These are phyloP conservation scores for Acrossocheilus wenchowensis DNA, from an alignment of 2,797 vertebrate genomes.

Conservation along the genomic window DNA sequence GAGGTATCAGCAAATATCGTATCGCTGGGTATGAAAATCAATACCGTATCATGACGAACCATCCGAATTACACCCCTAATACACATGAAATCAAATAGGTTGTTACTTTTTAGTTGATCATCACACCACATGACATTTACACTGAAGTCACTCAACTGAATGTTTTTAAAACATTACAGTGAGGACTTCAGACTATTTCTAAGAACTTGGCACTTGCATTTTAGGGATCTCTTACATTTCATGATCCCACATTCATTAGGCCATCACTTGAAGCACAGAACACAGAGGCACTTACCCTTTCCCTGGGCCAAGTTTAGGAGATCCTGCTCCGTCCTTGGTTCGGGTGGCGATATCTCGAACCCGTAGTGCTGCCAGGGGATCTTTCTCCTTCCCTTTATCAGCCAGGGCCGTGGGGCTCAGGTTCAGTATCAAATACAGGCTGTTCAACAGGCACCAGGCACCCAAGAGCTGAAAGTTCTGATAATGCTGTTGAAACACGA, in stretches of 20 bases:
- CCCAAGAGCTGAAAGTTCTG: constrained; percentile 99
- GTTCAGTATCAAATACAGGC: constrained; percentile 96
- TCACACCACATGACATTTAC: no score
- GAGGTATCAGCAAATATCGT: no score
- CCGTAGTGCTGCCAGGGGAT: constrained; percentile 93
- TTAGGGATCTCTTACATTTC: not conserved
- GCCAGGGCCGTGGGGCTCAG: constrained; percentile 96
- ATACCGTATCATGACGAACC: no score
- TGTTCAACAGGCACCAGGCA: constrained; percentile 97
- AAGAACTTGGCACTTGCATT: not conserved
- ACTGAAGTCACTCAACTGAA: no score
- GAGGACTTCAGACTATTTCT: not conserved
- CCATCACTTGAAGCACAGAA: not conserved
- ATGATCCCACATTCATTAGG: not conserved
- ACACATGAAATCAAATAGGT: no score
- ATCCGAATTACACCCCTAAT: no score
- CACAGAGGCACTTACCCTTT: constrained; percentile 86
- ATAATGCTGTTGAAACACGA: constrained; percentile 84
- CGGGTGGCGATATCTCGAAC: constrained; percentile 94
- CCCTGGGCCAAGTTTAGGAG: constrained; percentile 96
- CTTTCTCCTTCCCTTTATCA: constrained; percentile 98
- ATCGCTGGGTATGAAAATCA: no score
- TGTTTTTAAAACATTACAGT: no score
- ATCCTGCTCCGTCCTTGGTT: constrained; percentile 94
- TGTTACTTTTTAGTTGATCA: no score